Evolutionary conservation across 2,888 invertebrate species (phyloP).

Genomic region (Agrochola litura): DNA sequence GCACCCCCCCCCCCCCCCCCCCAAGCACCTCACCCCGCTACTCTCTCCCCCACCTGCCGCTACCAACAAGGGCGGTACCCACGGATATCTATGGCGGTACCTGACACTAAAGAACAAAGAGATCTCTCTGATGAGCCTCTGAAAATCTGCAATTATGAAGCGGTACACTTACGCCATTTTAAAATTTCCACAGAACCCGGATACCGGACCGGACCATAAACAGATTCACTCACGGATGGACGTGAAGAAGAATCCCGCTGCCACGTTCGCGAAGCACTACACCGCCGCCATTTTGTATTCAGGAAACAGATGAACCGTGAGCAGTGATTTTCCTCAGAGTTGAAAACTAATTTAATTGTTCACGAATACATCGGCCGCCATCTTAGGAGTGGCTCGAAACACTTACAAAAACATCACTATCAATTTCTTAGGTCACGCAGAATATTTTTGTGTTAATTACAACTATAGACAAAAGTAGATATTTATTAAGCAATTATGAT

Average conservation of each 20-base stretch:
- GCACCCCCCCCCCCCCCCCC: neutral
- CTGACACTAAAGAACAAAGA: neutral
- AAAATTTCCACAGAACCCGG: neutral
- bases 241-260: neutral
- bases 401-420: too few species aligned
- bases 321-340: neutral
- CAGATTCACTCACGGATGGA: conserved; percentile 12
- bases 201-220: neutral
- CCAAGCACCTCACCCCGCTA: neutral
- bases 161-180: neutral
- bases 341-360: neutral
- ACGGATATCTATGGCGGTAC: too few species aligned
- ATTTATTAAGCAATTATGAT: neutral
- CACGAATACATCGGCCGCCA: neutral
- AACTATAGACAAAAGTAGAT: neutral
- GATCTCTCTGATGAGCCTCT: neutral
- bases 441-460: too few species aligned
- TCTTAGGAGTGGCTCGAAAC: neutral
- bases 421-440: too few species aligned
- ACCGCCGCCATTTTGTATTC: neutral
- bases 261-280: neutral
- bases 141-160: neutral
- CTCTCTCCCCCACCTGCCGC: too few species aligned
- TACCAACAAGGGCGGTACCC: neutral
- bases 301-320: neutral